Evolutionary conservation across 35 echinoderm and acorn worm species (phyloP), one percentile per base, ranked within the genome.

Genomic region (Ophioderma brevispina): DNA sequence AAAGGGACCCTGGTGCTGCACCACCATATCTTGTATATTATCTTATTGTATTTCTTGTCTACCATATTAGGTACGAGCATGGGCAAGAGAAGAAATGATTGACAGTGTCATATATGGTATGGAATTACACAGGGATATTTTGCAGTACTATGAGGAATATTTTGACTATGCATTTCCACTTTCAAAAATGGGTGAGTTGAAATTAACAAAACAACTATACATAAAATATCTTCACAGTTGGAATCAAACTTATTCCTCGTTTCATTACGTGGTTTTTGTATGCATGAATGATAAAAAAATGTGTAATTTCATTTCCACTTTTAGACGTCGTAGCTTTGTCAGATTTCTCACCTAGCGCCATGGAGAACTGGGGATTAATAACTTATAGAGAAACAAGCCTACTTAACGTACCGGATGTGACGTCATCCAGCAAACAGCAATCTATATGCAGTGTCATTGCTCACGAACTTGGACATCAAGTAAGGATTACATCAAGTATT

Each of bases 321-420:
- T 14, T 46, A 96, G 94, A 96, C 42, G 80, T 96, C 39, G 82
- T 96, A 55, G 94, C 94, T 18, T 86, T 96, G 82, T 87, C 94
- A 30, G 86, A 96, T 70, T 96, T 92, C 80, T 70, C 31, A 13
- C 90, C 94, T 64, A 80, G 80, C 15, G 94, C 94, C 0, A 96
- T 92, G 90, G 94, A 96, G 55, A 92, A 92, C 80, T 96, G 94
- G 94, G 94, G 94, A 36, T 80, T 92, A n/a, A 92, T 96, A 2
- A 80, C 81, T 32, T 96, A 96, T 52, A 55, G 82, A 15, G 85
- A 96, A 77, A 39, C 75, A 6, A 39, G 64, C 33, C 38, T 96
- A 1, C 80, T 96, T 30, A 86, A 82, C 46, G 84, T 85, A n/a
- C 56, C 80, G 59, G 55, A 36, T 28, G 38, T 81, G 0, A 85